A percentile compares a stretch with the other conserved stretches of the same genome.
Evolutionary conservation across 1,140 invertebrate species (phyloP).

Genomic region (Myzus persicae): DNA sequence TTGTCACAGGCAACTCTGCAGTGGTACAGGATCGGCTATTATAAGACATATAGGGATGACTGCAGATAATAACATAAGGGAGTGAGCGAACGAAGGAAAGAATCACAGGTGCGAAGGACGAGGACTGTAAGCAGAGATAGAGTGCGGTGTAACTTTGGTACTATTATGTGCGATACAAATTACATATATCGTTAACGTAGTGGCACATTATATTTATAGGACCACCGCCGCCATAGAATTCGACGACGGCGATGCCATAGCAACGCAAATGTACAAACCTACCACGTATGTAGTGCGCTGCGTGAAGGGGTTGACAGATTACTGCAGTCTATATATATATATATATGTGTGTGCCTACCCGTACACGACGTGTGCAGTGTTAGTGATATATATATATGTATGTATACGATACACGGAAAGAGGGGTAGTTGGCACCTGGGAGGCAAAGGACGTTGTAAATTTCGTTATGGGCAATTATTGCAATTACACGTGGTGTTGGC

Average conservation of each 20-base stretch:
- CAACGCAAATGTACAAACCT: background rate
- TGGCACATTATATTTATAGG: constrained; percentile 19
- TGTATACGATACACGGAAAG: background rate
- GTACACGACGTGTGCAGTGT: too few species aligned
- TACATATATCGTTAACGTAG: constrained; percentile 30
- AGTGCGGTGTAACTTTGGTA: background rate
- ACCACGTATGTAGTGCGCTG: background rate
- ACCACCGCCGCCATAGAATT: constrained; percentile 1
- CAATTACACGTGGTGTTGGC: background rate
- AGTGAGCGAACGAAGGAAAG: background rate
- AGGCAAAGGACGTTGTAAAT: background rate
- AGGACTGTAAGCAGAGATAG: background rate
- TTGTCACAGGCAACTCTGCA: too few species aligned
- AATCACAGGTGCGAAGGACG: background rate
- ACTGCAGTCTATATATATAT: background rate
- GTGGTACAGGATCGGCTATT: background rate
- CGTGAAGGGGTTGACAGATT: constrained; percentile 29
- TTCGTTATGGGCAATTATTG: constrained; percentile 38
- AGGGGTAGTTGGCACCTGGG: background rate
- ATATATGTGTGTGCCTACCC: background rate
- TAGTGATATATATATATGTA: background rate
- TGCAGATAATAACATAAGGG: background rate
- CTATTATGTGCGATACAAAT: background rate
- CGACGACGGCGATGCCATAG: constrained; percentile 21
- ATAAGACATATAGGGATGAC: background rate